phyloP scores from a whole-genome alignment of 2,113 vertebrate species.

The Phaethon lepturus region DNA sequence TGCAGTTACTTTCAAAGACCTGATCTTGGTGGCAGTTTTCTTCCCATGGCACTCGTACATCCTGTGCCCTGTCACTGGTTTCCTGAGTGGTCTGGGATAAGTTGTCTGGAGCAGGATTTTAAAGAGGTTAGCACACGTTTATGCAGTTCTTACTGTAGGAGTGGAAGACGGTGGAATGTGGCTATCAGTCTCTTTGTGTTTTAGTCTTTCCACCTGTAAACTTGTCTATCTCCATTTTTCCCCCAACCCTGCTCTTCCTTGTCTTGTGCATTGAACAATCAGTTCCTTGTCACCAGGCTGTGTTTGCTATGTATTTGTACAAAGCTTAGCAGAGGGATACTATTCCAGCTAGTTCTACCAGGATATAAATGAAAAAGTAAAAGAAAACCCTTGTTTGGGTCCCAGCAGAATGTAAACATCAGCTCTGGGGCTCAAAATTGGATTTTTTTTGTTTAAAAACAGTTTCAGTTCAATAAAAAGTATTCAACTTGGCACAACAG shows the following conservation, averaged over 20 bases:
- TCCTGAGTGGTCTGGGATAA: neutral
- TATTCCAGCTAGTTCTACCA: neutral
- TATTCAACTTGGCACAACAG: neutral
- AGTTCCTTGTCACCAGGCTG: neutral
- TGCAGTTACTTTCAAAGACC: neutral
- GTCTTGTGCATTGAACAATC: neutral
- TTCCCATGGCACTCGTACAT: neutral
- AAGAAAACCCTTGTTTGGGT: neutral
- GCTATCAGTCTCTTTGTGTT: neutral
- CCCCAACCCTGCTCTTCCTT: neutral
- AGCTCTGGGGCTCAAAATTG: neutral
- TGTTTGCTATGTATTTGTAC: neutral
- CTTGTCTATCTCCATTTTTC: neutral
- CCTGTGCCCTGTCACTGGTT: neutral
- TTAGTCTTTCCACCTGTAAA: neutral
- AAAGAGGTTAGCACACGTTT: neutral
- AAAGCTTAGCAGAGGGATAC: neutral
- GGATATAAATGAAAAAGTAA: neutral
- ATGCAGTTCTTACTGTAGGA: accelerated
- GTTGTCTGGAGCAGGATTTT: neutral
- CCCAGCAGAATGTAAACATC: neutral
- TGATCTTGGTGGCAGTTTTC: neutral
- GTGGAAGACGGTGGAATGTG: neutral
- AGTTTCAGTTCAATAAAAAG: neutral
- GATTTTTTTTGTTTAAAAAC: neutral